Evolutionary conservation across 2,888 invertebrate genomes (phyloP), one percentile per base, ranked within the genome.

Genomic region (Apoda limacodes): DNA sequence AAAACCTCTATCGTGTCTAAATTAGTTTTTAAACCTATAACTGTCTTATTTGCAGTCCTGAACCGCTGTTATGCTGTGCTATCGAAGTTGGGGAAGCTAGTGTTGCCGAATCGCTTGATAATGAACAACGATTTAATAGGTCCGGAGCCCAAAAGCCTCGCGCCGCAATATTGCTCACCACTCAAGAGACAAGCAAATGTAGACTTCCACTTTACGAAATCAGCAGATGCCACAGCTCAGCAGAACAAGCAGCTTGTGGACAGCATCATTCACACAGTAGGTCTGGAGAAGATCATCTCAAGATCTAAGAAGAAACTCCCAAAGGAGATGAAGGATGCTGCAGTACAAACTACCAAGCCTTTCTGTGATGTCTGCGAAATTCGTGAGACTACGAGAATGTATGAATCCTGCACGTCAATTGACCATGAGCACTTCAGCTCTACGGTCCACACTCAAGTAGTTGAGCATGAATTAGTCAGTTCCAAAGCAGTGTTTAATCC

Each of bases 41-140:
- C n/a, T n/a, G n/a, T 61, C 66, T 50, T 65, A 46, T 58, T 72
- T 62, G 39, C 80, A 80, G 80, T 76, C 52, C 46, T 78, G 44
- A 58, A 55, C 55, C 75, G 75, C 48, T 76, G 76, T 61, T 46
- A 53, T 46, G 43, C 54, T 50, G 74, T 76, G 37, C 39, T 76
- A 40, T 35, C 32, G 33, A 70, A 58, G 43, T 53, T 78, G 46
- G 44, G 46, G 32, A 57, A 54, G 14, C 54, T 76, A 48, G 46
- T 50, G 25, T 50, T 75, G 33, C 75, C 78, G 3, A 70, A 61
- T 41, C 60, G 55, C 37, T 54, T 78, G 42, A 33, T 62, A 32
- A 60, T 78, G 46, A 60, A 63, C 42, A 59, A 59, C 40, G 48
- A 41, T 15, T 46, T 60, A 26, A 36, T 57, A 10, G 57, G 51